phyloP scores from a whole-genome alignment of 2,888 invertebrate genomes.

The Arenicola marina region DNA sequence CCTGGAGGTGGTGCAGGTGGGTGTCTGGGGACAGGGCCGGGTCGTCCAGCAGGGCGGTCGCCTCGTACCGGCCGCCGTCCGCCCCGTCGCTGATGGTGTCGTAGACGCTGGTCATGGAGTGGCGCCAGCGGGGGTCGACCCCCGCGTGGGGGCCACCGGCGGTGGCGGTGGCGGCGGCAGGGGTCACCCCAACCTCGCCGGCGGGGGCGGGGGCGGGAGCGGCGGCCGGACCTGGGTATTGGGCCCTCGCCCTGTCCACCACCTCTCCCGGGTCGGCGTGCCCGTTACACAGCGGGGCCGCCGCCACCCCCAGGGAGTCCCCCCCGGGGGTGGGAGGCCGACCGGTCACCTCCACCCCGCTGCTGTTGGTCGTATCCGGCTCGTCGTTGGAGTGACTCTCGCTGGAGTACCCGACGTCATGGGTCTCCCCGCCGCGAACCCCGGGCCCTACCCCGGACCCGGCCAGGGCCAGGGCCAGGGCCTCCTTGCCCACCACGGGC shows the following conservation, averaged over 20 bases:
- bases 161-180: not conserved
- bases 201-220: not conserved
- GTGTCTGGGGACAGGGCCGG: not conserved
- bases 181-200: not conserved
- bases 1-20: not conserved
- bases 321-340: not conserved
- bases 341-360: not conserved
- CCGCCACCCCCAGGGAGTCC: not conserved
- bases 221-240: not conserved
- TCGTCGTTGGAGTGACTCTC: constrained; percentile 60
- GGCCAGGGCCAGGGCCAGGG: not conserved
- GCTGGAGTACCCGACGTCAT: constrained; percentile 61
- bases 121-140: constrained; percentile 14
- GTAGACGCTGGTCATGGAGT: constrained; percentile 37
- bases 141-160: too few species aligned
- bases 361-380: constrained; percentile 36
- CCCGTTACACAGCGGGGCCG: not conserved
- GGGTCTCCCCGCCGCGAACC: constrained; percentile 16
- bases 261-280: not conserved
- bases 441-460: not conserved
- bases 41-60: not conserved
- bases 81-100: constrained; percentile 29
- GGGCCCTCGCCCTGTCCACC: not conserved
- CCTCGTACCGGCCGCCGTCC: constrained; percentile 2
- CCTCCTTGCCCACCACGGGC: not conserved